phyloP scores from a whole-genome alignment of 64 coral and sea anemone genomes.

The Montipora cactus region DNA sequence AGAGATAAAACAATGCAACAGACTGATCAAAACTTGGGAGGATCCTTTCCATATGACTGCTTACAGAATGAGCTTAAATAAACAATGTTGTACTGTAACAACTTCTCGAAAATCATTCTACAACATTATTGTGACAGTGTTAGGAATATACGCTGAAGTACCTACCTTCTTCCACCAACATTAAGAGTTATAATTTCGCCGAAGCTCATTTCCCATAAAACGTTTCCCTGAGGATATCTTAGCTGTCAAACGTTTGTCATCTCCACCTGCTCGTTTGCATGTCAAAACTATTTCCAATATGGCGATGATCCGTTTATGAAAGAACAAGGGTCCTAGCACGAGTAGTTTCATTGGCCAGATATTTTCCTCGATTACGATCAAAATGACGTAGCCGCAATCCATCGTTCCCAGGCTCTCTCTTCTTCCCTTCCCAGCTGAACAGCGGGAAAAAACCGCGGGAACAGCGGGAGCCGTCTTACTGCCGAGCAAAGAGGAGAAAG shows the following conservation, averaged over 20 bases:
- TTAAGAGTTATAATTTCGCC: slow-evolving; percentile 92
- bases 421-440: neutral
- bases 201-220: slow-evolving; percentile 77
- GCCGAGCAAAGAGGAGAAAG: no score
- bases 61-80: neutral
- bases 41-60: no score
- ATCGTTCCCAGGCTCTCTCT: no score
- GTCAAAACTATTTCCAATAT: slow-evolving; percentile 52
- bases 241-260: slow-evolving; percentile 13
- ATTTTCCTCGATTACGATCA: neutral
- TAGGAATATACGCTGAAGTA: neutral
- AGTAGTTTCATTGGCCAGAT: slow-evolving; percentile 7
- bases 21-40: no score
- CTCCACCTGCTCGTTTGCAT: slow-evolving; percentile 36
- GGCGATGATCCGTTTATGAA: slow-evolving; percentile 21
- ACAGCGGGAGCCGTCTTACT: no score
- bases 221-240: slow-evolving; percentile 14
- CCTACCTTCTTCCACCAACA: slow-evolving; percentile 91
- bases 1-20: no score
- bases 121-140: no score
- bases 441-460: no score
- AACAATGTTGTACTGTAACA: neutral
- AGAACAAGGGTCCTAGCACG: neutral
- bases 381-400: neutral
- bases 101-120: no score